Percentiles rank a stretch among this genome's conserved stretches.
Conservation (phyloP, 2,888 invertebrate genomes). For the Ectemnius lituratus region DNA sequence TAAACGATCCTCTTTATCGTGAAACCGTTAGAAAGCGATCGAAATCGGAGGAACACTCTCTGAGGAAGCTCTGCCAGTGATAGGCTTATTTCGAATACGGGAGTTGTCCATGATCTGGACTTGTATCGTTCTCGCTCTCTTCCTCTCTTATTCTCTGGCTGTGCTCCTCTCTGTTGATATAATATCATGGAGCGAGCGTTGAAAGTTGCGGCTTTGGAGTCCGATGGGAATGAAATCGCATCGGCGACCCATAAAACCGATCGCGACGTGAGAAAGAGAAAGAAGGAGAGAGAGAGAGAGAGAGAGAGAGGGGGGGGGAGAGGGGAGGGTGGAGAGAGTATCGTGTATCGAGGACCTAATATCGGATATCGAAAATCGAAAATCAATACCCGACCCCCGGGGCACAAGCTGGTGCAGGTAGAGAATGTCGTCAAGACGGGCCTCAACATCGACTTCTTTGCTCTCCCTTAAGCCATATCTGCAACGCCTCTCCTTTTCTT, state of each 20-base stretch:
- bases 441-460: neutral
- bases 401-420: conserved; percentile 1
- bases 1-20: neutral
- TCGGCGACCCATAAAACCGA: conserved; percentile 35
- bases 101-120: neutral
- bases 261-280: conserved; percentile 14
- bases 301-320: no score
- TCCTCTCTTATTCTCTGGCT: conserved; percentile 14
- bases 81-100: neutral
- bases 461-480: neutral
- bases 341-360: conserved; percentile 18
- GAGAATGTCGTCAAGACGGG: conserved; percentile 23
- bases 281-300: neutral
- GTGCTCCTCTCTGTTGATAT: conserved; percentile 17
- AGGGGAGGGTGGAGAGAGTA: no score
- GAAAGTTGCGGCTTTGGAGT: conserved; percentile 45
- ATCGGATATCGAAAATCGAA: conserved; percentile 48
- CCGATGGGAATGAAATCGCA: conserved; percentile 39
- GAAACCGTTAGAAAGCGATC: neutral
- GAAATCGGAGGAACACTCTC: neutral
- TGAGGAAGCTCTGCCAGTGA: neutral
- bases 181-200: conserved; percentile 22
- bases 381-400: conserved; percentile 32
- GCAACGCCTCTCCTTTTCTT: neutral
- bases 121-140: conserved; percentile 5